Evolutionary conservation across 1,140 invertebrate species (phyloP).

Genomic region (Megalopta genalis): DNA sequence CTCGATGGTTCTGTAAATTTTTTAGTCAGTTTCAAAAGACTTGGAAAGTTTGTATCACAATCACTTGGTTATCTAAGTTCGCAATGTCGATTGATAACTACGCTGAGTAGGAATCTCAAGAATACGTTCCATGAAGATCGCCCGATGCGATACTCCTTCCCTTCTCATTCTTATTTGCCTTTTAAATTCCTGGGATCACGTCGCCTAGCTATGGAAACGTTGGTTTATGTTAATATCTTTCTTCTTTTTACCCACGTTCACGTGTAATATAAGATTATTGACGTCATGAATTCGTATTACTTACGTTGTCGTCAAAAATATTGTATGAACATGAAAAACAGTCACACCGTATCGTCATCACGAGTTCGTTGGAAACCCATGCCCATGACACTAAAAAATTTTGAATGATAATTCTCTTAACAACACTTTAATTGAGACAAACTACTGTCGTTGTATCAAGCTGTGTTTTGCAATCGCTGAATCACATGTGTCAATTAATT

Average conservation of each 20-base stretch:
- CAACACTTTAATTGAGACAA: background rate
- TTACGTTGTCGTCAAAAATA: background rate
- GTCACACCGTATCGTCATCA: background rate
- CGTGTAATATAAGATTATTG: background rate
- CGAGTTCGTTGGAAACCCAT: background rate
- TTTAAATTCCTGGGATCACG: conserved; percentile 10
- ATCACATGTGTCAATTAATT: no score
- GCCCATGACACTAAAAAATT: background rate
- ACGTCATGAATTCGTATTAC: conserved; percentile 16
- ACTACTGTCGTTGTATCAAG: background rate
- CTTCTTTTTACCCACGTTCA: background rate
- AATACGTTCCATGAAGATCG: background rate
- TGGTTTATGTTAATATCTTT: conserved; percentile 10
- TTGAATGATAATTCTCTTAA: background rate
- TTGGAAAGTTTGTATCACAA: conserved; percentile 5
- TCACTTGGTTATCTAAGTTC: background rate
- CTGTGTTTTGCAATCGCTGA: conserved; percentile 14
- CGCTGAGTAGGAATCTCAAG: background rate
- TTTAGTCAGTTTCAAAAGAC: background rate
- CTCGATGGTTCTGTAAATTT: background rate
- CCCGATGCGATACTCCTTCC: background rate
- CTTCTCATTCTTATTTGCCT: conserved; percentile 29
- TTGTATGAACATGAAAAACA: background rate
- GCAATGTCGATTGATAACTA: background rate
- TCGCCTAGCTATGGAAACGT: background rate